Conservation (phyloP, 2,797 vertebrate species). For the Poeciliopsis paucimaculata region DNA sequence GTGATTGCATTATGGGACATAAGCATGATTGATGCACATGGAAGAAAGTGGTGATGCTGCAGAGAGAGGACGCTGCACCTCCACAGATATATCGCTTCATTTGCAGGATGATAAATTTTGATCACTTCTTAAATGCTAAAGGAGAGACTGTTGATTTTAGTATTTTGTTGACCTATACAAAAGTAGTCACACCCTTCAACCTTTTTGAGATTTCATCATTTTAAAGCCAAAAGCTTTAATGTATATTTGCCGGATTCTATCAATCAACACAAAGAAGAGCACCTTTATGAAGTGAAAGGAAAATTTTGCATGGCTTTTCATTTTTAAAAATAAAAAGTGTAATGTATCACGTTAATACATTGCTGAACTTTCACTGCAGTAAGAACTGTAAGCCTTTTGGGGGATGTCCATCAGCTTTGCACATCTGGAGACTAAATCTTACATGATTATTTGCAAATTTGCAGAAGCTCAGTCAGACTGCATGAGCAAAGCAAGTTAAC, state of each 20-base stretch:
- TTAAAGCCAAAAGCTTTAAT: neutral
- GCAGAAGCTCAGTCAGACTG: neutral
- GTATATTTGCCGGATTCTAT: neutral
- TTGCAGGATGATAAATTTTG: slow-evolving; percentile 52
- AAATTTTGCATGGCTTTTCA: neutral
- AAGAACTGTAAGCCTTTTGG: neutral
- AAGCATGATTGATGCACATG: slow-evolving; percentile 79
- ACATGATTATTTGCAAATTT: neutral
- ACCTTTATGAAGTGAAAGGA: neutral
- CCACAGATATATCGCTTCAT: slow-evolving; percentile 51
- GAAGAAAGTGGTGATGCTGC: slow-evolving; percentile 59
- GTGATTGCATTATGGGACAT: slow-evolving; percentile 81
- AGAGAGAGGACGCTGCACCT: slow-evolving; percentile 46
- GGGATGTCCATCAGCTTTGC: neutral
- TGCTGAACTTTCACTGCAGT: neutral
- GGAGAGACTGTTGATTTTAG: slow-evolving; percentile 1
- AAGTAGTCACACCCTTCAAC: neutral
- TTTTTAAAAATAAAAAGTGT: neutral
- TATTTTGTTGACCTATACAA: neutral
- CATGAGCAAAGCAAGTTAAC: neutral
- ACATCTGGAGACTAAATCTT: neutral
- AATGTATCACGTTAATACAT: neutral
- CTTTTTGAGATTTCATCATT: neutral
- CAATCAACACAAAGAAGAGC: neutral
- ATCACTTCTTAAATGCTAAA: slow-evolving; percentile 42